These are phyloP conservation scores for Tretioscincus oriximinensis DNA, from an alignment of 2,113 vertebrate species.

Conservation along the genomic window DNA sequence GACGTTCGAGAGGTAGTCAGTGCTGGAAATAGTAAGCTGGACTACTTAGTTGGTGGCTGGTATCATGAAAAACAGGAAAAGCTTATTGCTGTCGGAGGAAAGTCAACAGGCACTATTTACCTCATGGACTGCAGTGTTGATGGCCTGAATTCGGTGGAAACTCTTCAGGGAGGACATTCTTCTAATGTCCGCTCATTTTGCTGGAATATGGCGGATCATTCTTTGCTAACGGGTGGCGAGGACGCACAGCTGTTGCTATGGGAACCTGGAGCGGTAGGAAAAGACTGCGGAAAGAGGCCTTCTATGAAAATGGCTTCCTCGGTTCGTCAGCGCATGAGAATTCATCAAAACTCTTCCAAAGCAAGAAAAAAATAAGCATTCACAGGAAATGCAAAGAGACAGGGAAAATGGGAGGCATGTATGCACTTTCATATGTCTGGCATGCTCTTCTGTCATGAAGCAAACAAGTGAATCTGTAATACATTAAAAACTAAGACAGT, in stretches of 20 bases:
- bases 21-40: conserved; percentile 52
- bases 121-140: conserved; percentile 73
- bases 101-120: conserved; percentile 75
- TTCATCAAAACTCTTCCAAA: conserved; percentile 74
- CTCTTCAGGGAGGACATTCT: conserved; percentile 78
- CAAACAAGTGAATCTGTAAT: background rate
- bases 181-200: conserved; percentile 83
- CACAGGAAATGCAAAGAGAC: background rate
- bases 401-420: background rate
- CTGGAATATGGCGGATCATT: conserved; percentile 75
- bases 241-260: conserved; percentile 90
- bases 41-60: conserved; percentile 86
- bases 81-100: conserved; percentile 84
- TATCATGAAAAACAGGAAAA: conserved; percentile 79
- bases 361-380: conserved; percentile 64
- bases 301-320: conserved; percentile 81
- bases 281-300: conserved; percentile 66
- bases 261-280: conserved; percentile 79
- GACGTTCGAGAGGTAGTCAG: conserved; percentile 74
- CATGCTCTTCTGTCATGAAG: too few species aligned
- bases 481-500: background rate
- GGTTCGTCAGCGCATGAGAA: conserved; percentile 79
- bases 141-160: conserved; percentile 71
- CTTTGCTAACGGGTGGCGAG: conserved; percentile 89
- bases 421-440: background rate